Evolutionary conservation across 2,888 invertebrate species (phyloP), one percentile per base, ranked within the genome.

Genomic region (Drosophila infuscata): DNA sequence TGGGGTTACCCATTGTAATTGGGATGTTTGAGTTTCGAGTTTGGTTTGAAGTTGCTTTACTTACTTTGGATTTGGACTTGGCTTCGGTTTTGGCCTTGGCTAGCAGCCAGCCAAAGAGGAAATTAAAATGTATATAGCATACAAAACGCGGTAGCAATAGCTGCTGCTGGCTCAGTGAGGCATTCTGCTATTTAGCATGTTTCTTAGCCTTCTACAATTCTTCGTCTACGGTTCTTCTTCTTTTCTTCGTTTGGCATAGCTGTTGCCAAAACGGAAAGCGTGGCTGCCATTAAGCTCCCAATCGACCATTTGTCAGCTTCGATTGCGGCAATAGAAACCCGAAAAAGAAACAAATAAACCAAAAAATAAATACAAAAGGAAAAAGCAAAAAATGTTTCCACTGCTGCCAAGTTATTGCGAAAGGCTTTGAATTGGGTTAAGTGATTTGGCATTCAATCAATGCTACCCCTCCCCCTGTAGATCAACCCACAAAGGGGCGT

Each of bases 271-370:
- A 71, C 81, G 87, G 79, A 83, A 74, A 81, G 75, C 87, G 79
- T 83, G 76, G 79, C 76, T 81, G 81, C 79, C 89, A 86, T 89
- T 86, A 81, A 87, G 89, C 84, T 86, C 83, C 87, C 87, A 87
- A 81, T 89, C 82, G 82, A 61, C 89, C 79, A 89, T 89, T 85
- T 89, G 89, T 89, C 82, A 89, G 84, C 74, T 74, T 71, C 64
- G 86, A 80, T 74, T 70, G 73, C 70, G 58, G 83, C 67, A 69
- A 71, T 71, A 74, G 56, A 58, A 71, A 36, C 35, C 36, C 51
- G 57, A 36, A 33, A 62, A 60, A 62, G 54, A 60, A 54, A 66
- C n/a, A 41, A 2, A n/a, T 25, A 25, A 25, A 25, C 1, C 0
- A 57, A 30, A 9, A 56, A 17, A n/a, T 36, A 36, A 11, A n/a